Percentiles rank a stretch among this genome's conserved stretches.
phyloP scores from a whole-genome alignment of 2,113 vertebrate genomes.

The Acanthochromis polyacanthus region DNA sequence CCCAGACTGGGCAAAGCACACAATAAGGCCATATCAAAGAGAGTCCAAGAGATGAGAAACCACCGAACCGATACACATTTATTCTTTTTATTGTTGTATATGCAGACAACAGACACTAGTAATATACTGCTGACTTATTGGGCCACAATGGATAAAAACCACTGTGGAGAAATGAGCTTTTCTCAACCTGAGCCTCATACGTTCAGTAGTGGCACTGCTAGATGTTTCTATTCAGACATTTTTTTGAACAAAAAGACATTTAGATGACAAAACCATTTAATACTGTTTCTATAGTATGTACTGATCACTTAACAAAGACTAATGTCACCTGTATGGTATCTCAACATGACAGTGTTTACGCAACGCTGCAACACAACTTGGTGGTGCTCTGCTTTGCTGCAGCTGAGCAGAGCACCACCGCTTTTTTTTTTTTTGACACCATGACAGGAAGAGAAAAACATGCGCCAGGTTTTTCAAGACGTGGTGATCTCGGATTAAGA shows the following conservation, averaged over 20 bases:
- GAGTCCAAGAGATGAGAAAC: background rate
- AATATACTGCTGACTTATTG: background rate
- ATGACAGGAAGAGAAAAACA: constrained; percentile 45
- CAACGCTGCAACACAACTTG: background rate
- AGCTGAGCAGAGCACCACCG: constrained; percentile 5
- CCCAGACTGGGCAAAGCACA: background rate
- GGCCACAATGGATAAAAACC: constrained; percentile 20
- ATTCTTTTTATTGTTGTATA: background rate
- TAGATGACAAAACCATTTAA: background rate
- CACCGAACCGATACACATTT: background rate
- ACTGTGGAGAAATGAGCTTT: constrained; percentile 4
- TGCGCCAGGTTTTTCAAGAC: constrained; percentile 21
- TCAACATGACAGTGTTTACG: background rate
- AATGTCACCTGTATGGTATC: background rate
- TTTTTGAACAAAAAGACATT: background rate
- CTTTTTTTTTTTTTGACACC: constrained; percentile 30
- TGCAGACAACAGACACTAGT: background rate
- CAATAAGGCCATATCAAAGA: background rate
- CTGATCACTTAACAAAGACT: background rate
- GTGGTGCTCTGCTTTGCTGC: constrained; percentile 13
- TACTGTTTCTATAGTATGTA: background rate
- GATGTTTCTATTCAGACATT: background rate
- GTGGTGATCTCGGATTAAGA: constrained; percentile 69
- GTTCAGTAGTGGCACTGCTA: no score
- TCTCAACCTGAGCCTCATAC: background rate